These are phyloP conservation scores for Lepilemur ruficaudatus DNA, from an alignment of 2,797 vertebrate genomes.

Conservation along the genomic window DNA sequence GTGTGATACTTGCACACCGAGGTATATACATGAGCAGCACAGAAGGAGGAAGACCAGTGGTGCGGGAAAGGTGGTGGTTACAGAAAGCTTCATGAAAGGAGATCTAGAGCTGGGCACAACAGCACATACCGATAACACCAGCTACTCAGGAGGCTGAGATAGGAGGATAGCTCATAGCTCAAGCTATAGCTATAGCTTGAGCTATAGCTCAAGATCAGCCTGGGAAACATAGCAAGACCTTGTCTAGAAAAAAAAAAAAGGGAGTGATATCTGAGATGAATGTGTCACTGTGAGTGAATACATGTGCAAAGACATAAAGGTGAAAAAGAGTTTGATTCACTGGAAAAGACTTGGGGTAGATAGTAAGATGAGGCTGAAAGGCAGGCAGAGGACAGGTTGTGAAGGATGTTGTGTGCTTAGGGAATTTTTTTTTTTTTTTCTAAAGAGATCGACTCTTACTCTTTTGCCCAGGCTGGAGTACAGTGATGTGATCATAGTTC, in stretches of 20 bases:
- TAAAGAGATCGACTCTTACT: not conserved
- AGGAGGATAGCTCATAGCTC: not conserved
- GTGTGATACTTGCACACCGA: not conserved
- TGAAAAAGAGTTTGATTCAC: not conserved
- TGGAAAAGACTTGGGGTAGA: not conserved
- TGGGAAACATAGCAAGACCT: not conserved
- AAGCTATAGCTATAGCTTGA: too few relatives aligned
- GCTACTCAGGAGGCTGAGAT: not conserved
- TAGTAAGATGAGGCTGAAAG: not conserved
- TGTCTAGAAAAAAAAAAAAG: not conserved
- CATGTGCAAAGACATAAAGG: not conserved
- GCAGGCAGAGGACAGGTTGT: not conserved
- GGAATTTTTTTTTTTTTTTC: not conserved
- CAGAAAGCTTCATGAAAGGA: not conserved
- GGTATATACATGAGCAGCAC: not conserved
- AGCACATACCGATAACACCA: not conserved
- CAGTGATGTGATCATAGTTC: not conserved
- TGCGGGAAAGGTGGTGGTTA: not conserved
- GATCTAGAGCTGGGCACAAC: not conserved
- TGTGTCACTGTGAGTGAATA: not conserved
- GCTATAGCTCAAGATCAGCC: not conserved
- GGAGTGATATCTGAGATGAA: not conserved
- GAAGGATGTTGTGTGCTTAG: not conserved
- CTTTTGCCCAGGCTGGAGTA: not conserved
- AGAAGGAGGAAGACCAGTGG: not conserved